Evolutionary conservation across 1,140 invertebrate species (phyloP).

Genomic region (Ptiloglossa arizonensis): DNA sequence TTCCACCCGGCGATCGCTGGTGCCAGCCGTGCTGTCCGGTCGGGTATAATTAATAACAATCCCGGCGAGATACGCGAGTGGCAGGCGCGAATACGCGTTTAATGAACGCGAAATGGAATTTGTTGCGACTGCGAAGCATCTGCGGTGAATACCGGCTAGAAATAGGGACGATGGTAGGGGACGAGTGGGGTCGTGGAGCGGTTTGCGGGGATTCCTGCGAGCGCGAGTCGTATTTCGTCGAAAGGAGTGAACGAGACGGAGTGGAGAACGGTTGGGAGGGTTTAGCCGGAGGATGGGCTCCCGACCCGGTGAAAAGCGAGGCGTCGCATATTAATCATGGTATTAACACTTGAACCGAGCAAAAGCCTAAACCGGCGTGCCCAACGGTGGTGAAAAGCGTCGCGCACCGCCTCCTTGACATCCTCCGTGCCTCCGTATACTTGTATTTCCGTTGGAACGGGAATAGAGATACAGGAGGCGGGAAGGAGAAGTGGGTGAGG

Average conservation of each 20-base stretch:
- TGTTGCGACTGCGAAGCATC: slow-evolving; percentile 29
- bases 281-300: neutral
- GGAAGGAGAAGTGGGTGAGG: neutral
- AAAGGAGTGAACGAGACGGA: neutral
- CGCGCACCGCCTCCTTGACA: slow-evolving; percentile 17
- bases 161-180: neutral
- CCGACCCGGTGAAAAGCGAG: slow-evolving; percentile 31
- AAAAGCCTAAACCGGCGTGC: slow-evolving; percentile 35
- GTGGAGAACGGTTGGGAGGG: neutral
- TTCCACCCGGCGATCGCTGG: neutral
- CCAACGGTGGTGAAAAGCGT: slow-evolving; percentile 17
- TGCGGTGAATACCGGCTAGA: neutral
- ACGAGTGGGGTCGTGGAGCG: neutral
- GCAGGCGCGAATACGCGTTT: slow-evolving; percentile 49
- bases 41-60: slow-evolving; percentile 61
- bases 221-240: slow-evolving; percentile 1
- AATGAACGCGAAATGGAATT: slow-evolving; percentile 63
- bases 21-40: slow-evolving; percentile 7
- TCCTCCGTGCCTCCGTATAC: neutral
- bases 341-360: slow-evolving; percentile 54
- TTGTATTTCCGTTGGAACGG: slow-evolving; percentile 3
- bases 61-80: slow-evolving; percentile 3
- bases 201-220: neutral
- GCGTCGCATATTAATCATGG: slow-evolving; percentile 61
- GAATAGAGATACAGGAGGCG: neutral